Conservation (phyloP, 2,797 vertebrate genomes). For the Gobionotothen gibberifrons region DNA sequence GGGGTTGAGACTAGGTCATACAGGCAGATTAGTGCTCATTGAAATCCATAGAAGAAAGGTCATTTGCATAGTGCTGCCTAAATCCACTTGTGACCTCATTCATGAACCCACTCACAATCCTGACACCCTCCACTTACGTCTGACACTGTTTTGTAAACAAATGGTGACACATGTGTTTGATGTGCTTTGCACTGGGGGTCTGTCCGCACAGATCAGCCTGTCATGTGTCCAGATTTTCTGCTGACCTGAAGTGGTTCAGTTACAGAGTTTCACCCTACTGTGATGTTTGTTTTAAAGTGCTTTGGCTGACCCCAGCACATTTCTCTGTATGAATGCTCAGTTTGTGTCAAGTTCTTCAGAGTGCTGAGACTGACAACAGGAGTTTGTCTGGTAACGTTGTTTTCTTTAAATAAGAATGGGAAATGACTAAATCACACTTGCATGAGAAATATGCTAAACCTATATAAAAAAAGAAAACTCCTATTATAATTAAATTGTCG, state of each 20-base stretch:
- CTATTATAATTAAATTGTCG: neutral
- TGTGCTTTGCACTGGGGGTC: constrained; percentile 4
- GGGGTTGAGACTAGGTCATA: constrained; percentile 59
- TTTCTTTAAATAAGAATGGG: constrained; percentile 46
- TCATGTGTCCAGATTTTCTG: constrained; percentile 24
- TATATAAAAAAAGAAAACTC: neutral
- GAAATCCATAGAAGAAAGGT: constrained; percentile 78
- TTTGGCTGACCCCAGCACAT: constrained; percentile 49
- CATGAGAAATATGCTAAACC: constrained; percentile 7
- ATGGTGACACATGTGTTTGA: constrained; percentile 9
- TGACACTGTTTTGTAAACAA: constrained; percentile 68
- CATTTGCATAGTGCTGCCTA: constrained; percentile 71
- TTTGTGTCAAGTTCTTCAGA: constrained; percentile 36
- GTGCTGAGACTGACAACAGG: constrained; percentile 15
- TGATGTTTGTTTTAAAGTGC: constrained; percentile 59
- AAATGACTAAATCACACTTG: constrained; percentile 21
- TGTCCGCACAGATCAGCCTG: neutral
- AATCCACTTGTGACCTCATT: constrained; percentile 78
- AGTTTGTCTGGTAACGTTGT: constrained; percentile 26
- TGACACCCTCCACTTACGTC: constrained; percentile 45
- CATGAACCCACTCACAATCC: constrained; percentile 51
- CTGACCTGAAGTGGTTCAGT: constrained; percentile 28
- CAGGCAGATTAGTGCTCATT: constrained; percentile 75
- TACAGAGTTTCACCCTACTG: constrained; percentile 53
- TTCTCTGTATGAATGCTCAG: constrained; percentile 60